Percentiles rank a stretch among this genome's conserved stretches.
phyloP scores from a whole-genome alignment of 2,888 invertebrate species.

The Campoletis raptor region DNA sequence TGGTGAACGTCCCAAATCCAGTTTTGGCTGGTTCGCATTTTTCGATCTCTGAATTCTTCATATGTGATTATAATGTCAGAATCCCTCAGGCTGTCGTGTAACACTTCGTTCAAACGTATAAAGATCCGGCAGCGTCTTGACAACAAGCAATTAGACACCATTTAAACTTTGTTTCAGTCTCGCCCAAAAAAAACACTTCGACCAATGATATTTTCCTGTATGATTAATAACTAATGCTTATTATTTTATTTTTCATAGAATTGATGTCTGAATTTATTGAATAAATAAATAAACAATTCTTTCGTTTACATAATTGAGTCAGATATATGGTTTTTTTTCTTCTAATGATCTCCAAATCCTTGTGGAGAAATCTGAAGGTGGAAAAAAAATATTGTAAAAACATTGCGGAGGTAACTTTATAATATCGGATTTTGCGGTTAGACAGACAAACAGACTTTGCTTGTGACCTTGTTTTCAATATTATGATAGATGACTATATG shows the following conservation, averaged over 20 bases:
- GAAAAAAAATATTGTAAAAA: neutral
- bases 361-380: too few species aligned
- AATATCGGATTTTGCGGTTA: neutral
- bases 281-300: neutral
- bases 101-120: neutral
- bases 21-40: slow-evolving; percentile 11
- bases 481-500: neutral
- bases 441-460: neutral
- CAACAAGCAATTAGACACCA: neutral
- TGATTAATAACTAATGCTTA: neutral
- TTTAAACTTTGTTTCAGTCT: neutral
- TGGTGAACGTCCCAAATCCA: slow-evolving; percentile 14
- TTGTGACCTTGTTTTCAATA: slow-evolving; percentile 9
- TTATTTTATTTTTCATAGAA: neutral
- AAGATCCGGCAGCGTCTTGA: neutral
- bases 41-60: neutral
- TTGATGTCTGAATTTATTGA: neutral
- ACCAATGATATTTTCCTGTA: neutral
- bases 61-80: neutral
- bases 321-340: neutral
- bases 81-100: slow-evolving; percentile 8
- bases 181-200: neutral
- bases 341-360: neutral
- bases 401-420: neutral
- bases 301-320: neutral